Conservation (phyloP, 2,113 vertebrate species). For the Pseudorhombus dupliciocellatus region DNA sequence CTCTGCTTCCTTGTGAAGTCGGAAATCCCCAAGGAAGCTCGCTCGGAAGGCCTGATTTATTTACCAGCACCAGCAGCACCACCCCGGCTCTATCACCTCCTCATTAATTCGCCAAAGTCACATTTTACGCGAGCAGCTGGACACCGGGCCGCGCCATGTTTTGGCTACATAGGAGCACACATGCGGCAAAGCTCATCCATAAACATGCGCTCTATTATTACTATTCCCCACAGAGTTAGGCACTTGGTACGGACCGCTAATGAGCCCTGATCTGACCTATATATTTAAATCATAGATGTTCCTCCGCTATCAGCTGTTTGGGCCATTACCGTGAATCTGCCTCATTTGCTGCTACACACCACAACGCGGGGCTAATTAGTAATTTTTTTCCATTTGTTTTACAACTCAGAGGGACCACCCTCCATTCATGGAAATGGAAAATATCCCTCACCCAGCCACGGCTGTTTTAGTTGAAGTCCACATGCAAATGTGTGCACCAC, state of each 20-base stretch:
- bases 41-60: slow-evolving; percentile 64
- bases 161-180: slow-evolving; percentile 23
- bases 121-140: slow-evolving; percentile 59
- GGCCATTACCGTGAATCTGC: slow-evolving; percentile 49
- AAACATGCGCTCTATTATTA: slow-evolving; percentile 64
- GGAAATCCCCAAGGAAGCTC: slow-evolving; percentile 61
- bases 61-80: slow-evolving; percentile 37
- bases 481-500: slow-evolving; percentile 5
- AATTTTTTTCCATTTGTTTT: slow-evolving; percentile 28
- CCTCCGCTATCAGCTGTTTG: slow-evolving; percentile 31
- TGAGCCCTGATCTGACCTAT: slow-evolving; percentile 70
- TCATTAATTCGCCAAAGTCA: slow-evolving; percentile 69
- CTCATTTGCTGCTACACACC: slow-evolving; percentile 39
- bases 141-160: slow-evolving; percentile 26
- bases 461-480: background rate
- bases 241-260: slow-evolving; percentile 65
- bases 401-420: slow-evolving; percentile 28
- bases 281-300: slow-evolving; percentile 60
- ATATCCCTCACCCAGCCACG: background rate
- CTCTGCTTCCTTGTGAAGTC: slow-evolving; percentile 62
- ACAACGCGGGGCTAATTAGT: slow-evolving; percentile 5
- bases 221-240: slow-evolving; percentile 55
- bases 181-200: slow-evolving; percentile 58
- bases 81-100: slow-evolving; percentile 58
- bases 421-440: slow-evolving; percentile 12